These are phyloP conservation scores for Acipenser ruthenus DNA, from an alignment of 2,797 vertebrate species.

Conservation along the genomic window DNA sequence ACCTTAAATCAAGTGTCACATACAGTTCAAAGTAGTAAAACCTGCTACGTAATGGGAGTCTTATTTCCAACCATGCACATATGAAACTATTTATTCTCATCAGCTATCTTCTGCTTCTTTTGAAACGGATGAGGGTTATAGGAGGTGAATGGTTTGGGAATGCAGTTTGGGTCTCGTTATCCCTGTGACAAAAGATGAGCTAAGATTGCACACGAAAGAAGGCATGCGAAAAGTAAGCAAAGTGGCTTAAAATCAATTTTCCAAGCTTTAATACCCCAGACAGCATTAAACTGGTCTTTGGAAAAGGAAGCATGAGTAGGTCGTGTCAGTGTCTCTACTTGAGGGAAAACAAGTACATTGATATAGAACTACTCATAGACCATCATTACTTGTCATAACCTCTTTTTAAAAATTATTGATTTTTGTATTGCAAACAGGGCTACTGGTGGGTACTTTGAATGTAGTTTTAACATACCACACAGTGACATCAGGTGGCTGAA, in stretches of 20 bases:
- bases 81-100: no score
- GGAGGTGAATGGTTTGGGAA: neutral
- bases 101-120: no score
- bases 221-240: neutral
- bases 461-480: no score
- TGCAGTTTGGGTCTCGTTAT: neutral
- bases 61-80: no score
- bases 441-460: no score
- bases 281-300: neutral
- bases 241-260: neutral
- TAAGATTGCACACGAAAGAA: neutral
- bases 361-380: neutral
- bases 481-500: no score
- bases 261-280: neutral
- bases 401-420: neutral
- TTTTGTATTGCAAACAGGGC: neutral
- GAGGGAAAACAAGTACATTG: neutral
- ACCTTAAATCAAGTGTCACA: no score
- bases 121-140: neutral
- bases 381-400: neutral
- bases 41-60: no score
- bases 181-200: neutral
- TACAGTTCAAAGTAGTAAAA: no score
- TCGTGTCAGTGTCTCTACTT: neutral
- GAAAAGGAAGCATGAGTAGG: neutral